Percentiles rank a stretch among this genome's conserved stretches.
phyloP scores from a whole-genome alignment of 2,113 vertebrate genomes.

The Dipodomys ordii region DNA sequence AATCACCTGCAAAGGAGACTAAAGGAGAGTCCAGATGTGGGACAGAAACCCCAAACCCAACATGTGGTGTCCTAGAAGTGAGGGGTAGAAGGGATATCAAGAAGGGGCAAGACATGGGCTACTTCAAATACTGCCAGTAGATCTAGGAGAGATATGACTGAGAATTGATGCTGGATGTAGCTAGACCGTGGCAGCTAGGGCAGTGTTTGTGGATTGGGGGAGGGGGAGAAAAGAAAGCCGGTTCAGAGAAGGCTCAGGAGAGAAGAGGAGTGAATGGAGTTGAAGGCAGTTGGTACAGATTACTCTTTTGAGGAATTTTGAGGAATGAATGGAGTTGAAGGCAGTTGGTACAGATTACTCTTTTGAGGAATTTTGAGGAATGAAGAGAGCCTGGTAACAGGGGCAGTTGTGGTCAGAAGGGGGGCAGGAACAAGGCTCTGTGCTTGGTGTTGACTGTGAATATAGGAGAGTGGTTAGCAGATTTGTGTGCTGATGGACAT shows the following conservation, averaged over 20 bases:
- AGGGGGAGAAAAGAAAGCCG: not conserved
- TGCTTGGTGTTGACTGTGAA: not conserved
- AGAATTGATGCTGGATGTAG: not conserved
- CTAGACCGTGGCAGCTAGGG: too few species aligned
- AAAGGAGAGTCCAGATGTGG: not conserved
- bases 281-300: not conserved
- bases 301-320: constrained; percentile 3
- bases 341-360: not conserved
- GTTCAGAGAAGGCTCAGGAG: not conserved
- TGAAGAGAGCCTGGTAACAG: not conserved
- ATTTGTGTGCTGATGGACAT: not conserved
- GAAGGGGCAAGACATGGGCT: not conserved
- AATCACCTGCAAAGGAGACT: not conserved
- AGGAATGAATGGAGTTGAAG: not conserved
- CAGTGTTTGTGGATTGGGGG: too few species aligned
- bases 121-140: not conserved
- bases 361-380: constrained; percentile 28
- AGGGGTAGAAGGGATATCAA: not conserved
- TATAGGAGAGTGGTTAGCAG: not conserved
- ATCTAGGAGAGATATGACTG: not conserved
- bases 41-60: not conserved
- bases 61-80: not conserved
- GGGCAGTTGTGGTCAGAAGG: not conserved
- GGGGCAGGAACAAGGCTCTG: not conserved
- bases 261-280: not conserved